Evolutionary conservation across 2,113 vertebrate species (phyloP).

Genomic region (Camelus dromedarius): DNA sequence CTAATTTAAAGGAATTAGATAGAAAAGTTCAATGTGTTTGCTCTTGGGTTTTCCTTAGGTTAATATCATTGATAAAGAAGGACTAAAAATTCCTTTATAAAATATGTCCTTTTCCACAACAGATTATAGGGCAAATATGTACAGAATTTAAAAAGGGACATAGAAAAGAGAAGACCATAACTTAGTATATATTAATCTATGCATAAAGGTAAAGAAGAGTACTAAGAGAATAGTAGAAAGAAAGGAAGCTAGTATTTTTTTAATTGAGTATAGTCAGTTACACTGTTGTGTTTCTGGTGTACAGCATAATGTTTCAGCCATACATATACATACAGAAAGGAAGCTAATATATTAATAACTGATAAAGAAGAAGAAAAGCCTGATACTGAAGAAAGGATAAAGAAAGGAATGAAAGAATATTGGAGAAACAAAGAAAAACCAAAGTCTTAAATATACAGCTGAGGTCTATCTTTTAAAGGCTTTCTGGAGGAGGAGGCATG

Average conservation of each 20-base stretch:
- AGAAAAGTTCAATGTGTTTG: slow-evolving; percentile 17
- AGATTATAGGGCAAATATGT: neutral
- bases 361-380: neutral
- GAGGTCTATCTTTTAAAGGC: neutral
- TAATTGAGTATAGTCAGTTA: too few relatives aligned
- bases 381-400: neutral
- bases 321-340: too few relatives aligned
- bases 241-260: neutral
- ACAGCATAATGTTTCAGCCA: too few relatives aligned
- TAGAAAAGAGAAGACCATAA: neutral
- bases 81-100: neutral
- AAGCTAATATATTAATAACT: neutral
- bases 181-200: neutral
- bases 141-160: neutral
- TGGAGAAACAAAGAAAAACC: neutral
- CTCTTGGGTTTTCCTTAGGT: neutral
- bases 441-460: neutral
- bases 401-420: neutral
- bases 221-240: neutral
- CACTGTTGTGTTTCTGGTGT: too few relatives aligned
- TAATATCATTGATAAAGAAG: neutral
- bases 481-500: neutral
- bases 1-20: slow-evolving; percentile 35
- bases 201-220: neutral
- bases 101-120: slow-evolving; percentile 17